phyloP scores from a whole-genome alignment of 2,797 vertebrate genomes.

The Cirrhinus mrigala region DNA sequence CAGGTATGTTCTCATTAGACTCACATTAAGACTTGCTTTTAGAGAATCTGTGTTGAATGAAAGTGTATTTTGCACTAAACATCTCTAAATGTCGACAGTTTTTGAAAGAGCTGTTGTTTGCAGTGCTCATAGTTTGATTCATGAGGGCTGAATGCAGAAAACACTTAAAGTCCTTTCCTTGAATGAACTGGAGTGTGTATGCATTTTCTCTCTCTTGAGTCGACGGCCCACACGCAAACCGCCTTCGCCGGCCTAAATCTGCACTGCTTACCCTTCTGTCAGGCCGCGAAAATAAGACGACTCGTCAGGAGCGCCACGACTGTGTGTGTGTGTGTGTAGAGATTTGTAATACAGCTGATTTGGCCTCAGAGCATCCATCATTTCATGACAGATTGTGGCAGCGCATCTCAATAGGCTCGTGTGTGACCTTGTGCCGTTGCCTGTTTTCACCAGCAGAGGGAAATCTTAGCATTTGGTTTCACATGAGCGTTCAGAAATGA shows the following conservation, averaged over 20 bases:
- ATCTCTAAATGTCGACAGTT: background rate
- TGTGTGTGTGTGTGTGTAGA: constrained; percentile 3
- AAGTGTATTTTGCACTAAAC: background rate
- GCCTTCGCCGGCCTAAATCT: background rate
- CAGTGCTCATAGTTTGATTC: background rate
- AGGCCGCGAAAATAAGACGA: constrained; percentile 1
- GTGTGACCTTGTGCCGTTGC: background rate
- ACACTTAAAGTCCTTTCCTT: background rate
- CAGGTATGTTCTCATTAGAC: too few species aligned
- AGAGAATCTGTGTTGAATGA: background rate
- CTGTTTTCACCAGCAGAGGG: background rate
- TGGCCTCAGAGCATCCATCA: constrained; percentile 36
- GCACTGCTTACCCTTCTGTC: background rate
- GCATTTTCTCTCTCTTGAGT: constrained; percentile 11
- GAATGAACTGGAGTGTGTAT: background rate
- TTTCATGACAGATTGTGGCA: constrained; percentile 26
- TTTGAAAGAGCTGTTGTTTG: background rate
- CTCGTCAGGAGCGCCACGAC: background rate
- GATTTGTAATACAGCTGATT: constrained; percentile 41
- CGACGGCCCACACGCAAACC: background rate
- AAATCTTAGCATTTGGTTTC: background rate
- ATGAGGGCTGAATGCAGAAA: background rate
- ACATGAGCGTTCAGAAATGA: background rate
- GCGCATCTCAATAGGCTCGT: background rate
- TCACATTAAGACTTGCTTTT: background rate